A percentile compares a stretch with the other conserved stretches of the same genome.
Evolutionary conservation across 2,113 vertebrate genomes (phyloP).

Genomic region (Peromyscus leucopus): DNA sequence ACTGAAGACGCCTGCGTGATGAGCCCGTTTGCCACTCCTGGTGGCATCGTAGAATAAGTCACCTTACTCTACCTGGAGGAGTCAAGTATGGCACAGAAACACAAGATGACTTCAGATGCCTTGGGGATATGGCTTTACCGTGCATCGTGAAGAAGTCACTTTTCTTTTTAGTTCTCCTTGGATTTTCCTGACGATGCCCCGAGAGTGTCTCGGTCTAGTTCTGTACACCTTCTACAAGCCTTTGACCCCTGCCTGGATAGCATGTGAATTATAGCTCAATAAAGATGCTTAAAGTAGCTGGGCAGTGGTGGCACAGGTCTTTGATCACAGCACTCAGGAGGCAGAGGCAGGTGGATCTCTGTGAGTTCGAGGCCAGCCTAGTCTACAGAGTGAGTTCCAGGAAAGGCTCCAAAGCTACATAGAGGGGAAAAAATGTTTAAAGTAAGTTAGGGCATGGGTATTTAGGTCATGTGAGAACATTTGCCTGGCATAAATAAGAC

Average conservation of each 20-base stretch:
- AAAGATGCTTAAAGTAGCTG: background rate
- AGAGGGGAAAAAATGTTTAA: background rate
- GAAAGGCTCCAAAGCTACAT: too few relatives aligned
- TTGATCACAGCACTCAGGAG: too few relatives aligned
- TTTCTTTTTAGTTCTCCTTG: conserved; percentile 17
- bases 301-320: too few relatives aligned
- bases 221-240: background rate
- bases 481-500: background rate
- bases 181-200: conserved; percentile 4
- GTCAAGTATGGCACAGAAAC: too few relatives aligned
- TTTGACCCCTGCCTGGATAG: background rate
- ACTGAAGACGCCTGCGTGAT: background rate
- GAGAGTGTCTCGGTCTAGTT: background rate
- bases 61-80: background rate
- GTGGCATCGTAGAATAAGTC: background rate
- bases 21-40: background rate
- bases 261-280: conserved; percentile 12
- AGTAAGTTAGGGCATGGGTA: background rate
- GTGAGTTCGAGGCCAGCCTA: too few relatives aligned
- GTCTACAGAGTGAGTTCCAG: too few relatives aligned
- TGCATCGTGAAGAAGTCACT: background rate
- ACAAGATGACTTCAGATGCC: background rate
- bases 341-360: too few relatives aligned
- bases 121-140: background rate
- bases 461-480: background rate